Evolutionary conservation across 1,140 invertebrate genomes (phyloP).

Genomic region (Drosophila busckii): DNA sequence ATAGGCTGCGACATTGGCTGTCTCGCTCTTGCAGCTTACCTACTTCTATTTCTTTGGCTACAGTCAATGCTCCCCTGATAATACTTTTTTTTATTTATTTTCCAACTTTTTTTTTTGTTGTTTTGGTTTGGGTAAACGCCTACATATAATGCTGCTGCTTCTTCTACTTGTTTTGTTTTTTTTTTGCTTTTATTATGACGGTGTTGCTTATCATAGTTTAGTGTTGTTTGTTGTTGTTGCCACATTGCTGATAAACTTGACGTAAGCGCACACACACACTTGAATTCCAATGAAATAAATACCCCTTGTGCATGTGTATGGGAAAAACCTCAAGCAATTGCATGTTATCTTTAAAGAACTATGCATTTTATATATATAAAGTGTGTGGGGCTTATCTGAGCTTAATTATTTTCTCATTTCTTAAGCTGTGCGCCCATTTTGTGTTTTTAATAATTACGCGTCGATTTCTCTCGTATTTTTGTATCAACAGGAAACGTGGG

Average conservation of each 20-base stretch:
- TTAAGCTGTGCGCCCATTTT: slow-evolving; percentile 17
- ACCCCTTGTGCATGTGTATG: slow-evolving; percentile 20
- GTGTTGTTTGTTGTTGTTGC: slow-evolving; percentile 25
- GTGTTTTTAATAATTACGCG: slow-evolving; percentile 8
- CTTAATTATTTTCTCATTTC: slow-evolving; percentile 50
- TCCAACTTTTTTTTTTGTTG: slow-evolving; percentile 2
- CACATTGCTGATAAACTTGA: slow-evolving; percentile 39
- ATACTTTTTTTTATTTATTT: slow-evolving; percentile 20
- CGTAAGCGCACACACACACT: slow-evolving; percentile 28
- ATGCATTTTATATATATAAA: not conserved
- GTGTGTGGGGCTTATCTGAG: slow-evolving; percentile 22
- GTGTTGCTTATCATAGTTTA: slow-evolving; percentile 72
- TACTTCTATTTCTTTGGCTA: slow-evolving; percentile 3
- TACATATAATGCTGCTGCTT: slow-evolving; percentile 70
- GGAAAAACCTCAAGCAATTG: slow-evolving; percentile 35
- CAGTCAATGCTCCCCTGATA: slow-evolving; percentile 46
- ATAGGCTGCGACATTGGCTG: slow-evolving; percentile 30
- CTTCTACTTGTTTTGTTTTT: slow-evolving; percentile 16
- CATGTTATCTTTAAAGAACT: slow-evolving; percentile 13
- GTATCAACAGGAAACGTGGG: slow-evolving; percentile 64
- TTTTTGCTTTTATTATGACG: slow-evolving; percentile 32
- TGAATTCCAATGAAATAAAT: slow-evolving; percentile 20
- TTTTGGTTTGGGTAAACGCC: slow-evolving; percentile 57
- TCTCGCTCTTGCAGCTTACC: slow-evolving; percentile 1
- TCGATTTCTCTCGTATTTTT: not conserved